These are phyloP conservation scores for Himalopsyche kuldschensis DNA, from an alignment of 2,888 invertebrate species.

Conservation along the genomic window DNA sequence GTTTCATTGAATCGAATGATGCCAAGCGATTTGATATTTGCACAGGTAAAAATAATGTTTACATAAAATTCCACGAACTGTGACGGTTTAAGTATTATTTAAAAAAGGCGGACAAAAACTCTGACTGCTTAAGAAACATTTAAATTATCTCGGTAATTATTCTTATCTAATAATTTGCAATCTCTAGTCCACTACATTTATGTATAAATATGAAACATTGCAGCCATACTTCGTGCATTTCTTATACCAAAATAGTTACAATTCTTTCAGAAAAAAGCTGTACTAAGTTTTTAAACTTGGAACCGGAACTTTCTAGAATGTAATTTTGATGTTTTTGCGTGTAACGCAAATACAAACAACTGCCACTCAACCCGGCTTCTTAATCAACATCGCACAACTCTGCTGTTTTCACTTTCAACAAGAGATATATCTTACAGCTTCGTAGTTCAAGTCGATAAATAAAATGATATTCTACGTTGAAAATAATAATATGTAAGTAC, in stretches of 20 bases:
- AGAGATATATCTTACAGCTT: not conserved
- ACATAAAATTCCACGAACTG: too few relatives aligned
- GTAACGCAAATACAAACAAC: not conserved
- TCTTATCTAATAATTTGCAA: not conserved
- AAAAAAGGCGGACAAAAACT: too few relatives aligned
- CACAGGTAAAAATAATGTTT: too few relatives aligned
- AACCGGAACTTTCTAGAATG: not conserved
- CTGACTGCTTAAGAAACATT: too few relatives aligned
- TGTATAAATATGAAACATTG: not conserved
- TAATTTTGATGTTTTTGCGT: not conserved
- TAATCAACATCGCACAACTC: not conserved
- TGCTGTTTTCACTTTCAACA: not conserved
- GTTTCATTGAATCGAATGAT: too few relatives aligned
- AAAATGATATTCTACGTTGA: too few relatives aligned
- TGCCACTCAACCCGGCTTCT: not conserved
- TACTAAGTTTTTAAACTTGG: not conserved
- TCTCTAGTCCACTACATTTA: not conserved
- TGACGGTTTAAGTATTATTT: too few relatives aligned
- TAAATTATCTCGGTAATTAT: too few relatives aligned
- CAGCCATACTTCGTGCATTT: not conserved
- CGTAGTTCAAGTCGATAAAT: too few relatives aligned
- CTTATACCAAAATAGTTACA: not conserved
- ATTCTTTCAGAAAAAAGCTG: not conserved
- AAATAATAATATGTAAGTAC: too few relatives aligned
- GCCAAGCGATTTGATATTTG: too few relatives aligned